Evolutionary conservation across 2,113 vertebrate species (phyloP).

Genomic region (Xenopus tropicalis): UCB_Xtro_10.0 CM004443.2:67572001-67572500

Average conservation of each 20-base stretch:
- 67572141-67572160: slow-evolving; percentile 3
- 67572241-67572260: slow-evolving; percentile 23
- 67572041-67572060: slow-evolving; percentile 66
- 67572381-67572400: too few species aligned
- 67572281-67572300: slow-evolving; percentile 4
- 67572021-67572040: too few species aligned
- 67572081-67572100: slow-evolving; percentile 76
- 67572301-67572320: slow-evolving; percentile 8
- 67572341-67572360: too few species aligned
- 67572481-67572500: too few species aligned
- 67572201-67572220: not conserved
- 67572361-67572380: too few species aligned
- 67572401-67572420: too few species aligned
- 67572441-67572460: too few species aligned
- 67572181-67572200: slow-evolving; percentile 19
- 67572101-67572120: slow-evolving; percentile 87
- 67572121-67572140: slow-evolving; percentile 79
- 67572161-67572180: slow-evolving; percentile 21
- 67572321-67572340: not conserved
- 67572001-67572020: too few species aligned
- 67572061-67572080: slow-evolving; percentile 93
- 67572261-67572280: not conserved
- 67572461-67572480: too few species aligned
- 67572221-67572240: slow-evolving; percentile 3
- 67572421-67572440: too few species aligned